Evolutionary conservation across 2,113 vertebrate genomes (phyloP).

Genomic region (Austrofundulus limnaeus): DNA sequence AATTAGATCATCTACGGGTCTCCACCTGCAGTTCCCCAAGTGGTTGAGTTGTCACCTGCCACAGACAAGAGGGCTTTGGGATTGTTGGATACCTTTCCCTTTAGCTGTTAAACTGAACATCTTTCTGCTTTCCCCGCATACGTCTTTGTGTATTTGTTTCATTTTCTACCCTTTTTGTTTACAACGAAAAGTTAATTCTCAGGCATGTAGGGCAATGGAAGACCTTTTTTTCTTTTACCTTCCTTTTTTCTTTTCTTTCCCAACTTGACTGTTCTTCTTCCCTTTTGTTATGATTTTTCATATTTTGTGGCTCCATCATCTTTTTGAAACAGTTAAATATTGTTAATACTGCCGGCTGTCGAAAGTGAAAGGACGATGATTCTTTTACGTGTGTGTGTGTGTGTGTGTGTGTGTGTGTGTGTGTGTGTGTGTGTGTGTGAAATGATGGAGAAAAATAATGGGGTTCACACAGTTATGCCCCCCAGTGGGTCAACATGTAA

Average conservation of each 20-base stretch:
- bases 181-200: constrained; percentile 25
- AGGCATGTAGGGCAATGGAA: constrained; percentile 8
- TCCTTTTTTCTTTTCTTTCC: constrained; percentile 11
- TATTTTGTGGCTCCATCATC: constrained; percentile 32
- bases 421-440: too few relatives aligned
- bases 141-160: constrained; percentile 1
- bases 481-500: too few relatives aligned
- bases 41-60: constrained; percentile 45
- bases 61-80: constrained; percentile 32
- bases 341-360: too few relatives aligned
- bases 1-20: constrained; percentile 44
- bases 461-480: too few relatives aligned
- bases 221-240: constrained; percentile 5
- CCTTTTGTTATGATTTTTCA: constrained; percentile 30
- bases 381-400: too few relatives aligned
- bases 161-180: not conserved
- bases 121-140: constrained; percentile 50
- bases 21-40: constrained; percentile 27
- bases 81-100: constrained; percentile 24
- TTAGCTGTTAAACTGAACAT: constrained; percentile 69
- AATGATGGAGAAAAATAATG: too few relatives aligned
- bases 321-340: constrained; percentile 16
- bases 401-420: too few relatives aligned
- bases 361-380: too few relatives aligned
- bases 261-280: constrained; percentile 9